Evolutionary conservation across 2,113 vertebrate genomes (phyloP).

Genomic region (Ctenodactylus gundi): DNA sequence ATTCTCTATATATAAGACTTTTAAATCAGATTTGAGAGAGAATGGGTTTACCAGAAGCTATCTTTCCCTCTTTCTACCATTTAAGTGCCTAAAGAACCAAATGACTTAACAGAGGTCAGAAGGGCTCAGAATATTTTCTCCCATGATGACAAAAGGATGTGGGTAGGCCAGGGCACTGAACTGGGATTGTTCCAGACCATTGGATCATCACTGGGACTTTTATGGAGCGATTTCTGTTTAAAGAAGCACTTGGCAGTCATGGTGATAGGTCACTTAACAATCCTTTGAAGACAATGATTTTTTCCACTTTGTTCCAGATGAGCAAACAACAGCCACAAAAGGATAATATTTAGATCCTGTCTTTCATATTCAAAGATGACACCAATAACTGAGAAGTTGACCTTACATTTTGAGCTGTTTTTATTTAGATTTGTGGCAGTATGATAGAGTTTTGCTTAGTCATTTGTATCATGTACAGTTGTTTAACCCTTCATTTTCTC

Average conservation of each 20-base stretch:
- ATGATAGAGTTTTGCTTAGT: slow-evolving; percentile 52
- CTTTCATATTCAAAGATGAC: slow-evolving; percentile 52
- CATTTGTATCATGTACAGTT: neutral
- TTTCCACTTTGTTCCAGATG: slow-evolving; percentile 59
- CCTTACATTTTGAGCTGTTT: slow-evolving; percentile 44
- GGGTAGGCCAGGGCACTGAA: neutral
- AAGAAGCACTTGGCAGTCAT: slow-evolving; percentile 59
- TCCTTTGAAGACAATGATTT: slow-evolving; percentile 52
- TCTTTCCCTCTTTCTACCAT: neutral
- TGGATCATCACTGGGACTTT: slow-evolving; percentile 46
- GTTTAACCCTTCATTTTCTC: neutral
- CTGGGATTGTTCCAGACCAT: slow-evolving; percentile 57
- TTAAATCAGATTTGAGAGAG: slow-evolving; percentile 46
- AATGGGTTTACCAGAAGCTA: neutral
- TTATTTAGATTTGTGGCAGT: neutral
- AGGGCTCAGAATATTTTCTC: slow-evolving; percentile 50
- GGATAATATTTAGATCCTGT: slow-evolving; percentile 48
- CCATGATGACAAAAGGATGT: slow-evolving; percentile 25
- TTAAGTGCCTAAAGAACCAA: neutral
- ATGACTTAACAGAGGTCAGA: slow-evolving; percentile 40
- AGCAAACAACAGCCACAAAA: slow-evolving; percentile 57
- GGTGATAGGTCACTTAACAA: slow-evolving; percentile 65
- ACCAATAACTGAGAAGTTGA: slow-evolving; percentile 28
- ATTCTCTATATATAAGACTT: slow-evolving; percentile 33
- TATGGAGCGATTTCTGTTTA: slow-evolving; percentile 58